Evolutionary conservation across 2,797 vertebrate genomes (phyloP).

Genomic region (Euphonia xanthogaster): DNA sequence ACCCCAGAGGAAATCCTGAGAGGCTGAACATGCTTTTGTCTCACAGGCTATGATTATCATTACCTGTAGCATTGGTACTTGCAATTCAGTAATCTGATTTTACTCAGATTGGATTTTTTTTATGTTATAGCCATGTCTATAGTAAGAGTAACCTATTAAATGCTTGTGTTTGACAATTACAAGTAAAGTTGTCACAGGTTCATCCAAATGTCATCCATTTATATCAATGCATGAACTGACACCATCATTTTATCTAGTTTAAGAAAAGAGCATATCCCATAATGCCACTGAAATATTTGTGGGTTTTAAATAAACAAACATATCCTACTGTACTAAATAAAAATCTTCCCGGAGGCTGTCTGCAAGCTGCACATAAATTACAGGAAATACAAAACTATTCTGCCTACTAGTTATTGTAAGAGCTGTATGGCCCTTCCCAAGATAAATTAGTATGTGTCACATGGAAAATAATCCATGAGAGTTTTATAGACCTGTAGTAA

Average conservation of each 20-base stretch:
- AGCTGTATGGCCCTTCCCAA: not conserved
- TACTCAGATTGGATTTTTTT: not conserved
- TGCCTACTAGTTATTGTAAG: not conserved
- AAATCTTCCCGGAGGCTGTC: not conserved
- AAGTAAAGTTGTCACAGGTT: not conserved
- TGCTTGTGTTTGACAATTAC: not conserved
- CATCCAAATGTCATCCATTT: not conserved
- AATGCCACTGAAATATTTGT: not conserved
- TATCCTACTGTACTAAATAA: not conserved
- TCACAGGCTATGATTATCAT: not conserved
- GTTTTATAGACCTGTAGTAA: not conserved
- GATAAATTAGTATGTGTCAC: not conserved
- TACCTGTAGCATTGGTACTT: not conserved
- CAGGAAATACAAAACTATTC: slow-evolving; percentile 12
- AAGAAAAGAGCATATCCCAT: not conserved
- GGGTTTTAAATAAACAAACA: not conserved
- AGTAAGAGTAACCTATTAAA: not conserved
- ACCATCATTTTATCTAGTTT: not conserved
- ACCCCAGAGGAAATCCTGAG: not conserved
- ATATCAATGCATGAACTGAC: not conserved
- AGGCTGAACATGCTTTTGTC: not conserved
- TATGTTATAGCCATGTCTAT: not conserved
- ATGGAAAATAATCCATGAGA: not conserved
- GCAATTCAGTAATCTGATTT: not conserved
- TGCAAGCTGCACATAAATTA: not conserved